A percentile compares a stretch with the other conserved stretches of the same genome.
phyloP scores from a whole-genome alignment of 2,113 vertebrate genomes.

The Paratilapia polleni region DNA sequence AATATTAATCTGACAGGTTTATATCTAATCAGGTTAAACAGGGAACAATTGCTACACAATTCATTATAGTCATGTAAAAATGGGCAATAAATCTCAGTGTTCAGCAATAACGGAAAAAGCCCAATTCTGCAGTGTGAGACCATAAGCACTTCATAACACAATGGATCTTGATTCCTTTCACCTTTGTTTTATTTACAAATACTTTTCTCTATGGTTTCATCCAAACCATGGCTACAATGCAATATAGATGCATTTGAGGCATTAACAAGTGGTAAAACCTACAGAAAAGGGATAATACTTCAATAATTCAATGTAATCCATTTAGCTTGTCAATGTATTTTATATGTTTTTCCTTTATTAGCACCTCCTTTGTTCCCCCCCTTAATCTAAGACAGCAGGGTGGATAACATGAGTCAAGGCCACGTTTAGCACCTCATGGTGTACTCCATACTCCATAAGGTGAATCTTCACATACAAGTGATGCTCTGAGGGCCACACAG shows the following conservation, averaged over 20 bases:
- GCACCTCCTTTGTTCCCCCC: background rate
- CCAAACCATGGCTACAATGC: background rate
- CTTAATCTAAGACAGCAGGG: slow-evolving; percentile 7
- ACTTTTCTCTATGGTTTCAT: background rate
- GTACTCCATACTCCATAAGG: slow-evolving; percentile 45
- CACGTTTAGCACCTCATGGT: slow-evolving; percentile 23
- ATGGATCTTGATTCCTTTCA: slow-evolving; percentile 32
- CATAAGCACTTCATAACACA: slow-evolving; percentile 72
- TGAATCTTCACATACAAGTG: slow-evolving; percentile 54
- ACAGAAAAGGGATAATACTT: background rate
- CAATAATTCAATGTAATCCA: slow-evolving; percentile 28
- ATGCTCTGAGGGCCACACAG: slow-evolving; percentile 30
- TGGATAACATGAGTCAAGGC: slow-evolving; percentile 16
- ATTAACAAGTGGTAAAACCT: background rate
- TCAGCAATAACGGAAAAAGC: slow-evolving; percentile 65
- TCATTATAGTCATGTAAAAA: slow-evolving; percentile 78
- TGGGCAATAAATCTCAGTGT: slow-evolving; percentile 82
- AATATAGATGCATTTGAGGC: background rate
- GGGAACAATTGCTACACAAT: slow-evolving; percentile 77
- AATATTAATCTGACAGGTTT: slow-evolving; percentile 80
- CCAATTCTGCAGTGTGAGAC: slow-evolving; percentile 69
- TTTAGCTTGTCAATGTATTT: background rate
- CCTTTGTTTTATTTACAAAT: slow-evolving; percentile 17
- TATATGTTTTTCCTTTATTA: background rate
- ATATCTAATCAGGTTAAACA: slow-evolving; percentile 69